Percentiles rank a stretch among this genome's conserved stretches.
phyloP scores from a whole-genome alignment of 2,797 vertebrate genomes.

The Poecilia gillii region DNA sequence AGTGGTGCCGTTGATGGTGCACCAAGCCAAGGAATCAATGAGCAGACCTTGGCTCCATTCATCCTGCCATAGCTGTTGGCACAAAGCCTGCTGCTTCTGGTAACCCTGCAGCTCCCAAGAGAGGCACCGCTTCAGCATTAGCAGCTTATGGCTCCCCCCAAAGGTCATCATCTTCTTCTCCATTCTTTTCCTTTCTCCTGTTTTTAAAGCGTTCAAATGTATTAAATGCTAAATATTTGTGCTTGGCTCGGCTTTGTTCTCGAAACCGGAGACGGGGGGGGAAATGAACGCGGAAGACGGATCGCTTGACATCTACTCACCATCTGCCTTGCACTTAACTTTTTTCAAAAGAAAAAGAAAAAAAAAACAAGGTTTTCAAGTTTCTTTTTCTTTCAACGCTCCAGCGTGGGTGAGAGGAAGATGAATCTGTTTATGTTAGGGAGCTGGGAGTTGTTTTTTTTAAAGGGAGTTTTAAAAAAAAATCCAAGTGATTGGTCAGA shows the following conservation, averaged over 20 bases:
- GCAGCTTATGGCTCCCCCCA: conserved; percentile 14
- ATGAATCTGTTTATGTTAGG: conserved; percentile 12
- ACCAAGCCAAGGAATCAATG: conserved; percentile 62
- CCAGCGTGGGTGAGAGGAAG: conserved; percentile 21
- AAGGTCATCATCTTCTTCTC: conserved; percentile 7
- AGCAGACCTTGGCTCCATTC: conserved; percentile 57
- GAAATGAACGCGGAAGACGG: conserved; percentile 25
- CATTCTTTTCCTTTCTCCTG: not conserved
- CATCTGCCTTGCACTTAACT: conserved; percentile 14
- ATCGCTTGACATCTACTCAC: conserved; percentile 26
- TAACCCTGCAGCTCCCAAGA: conserved; percentile 29
- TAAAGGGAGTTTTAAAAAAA: not conserved
- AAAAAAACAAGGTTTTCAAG: conserved; percentile 23
- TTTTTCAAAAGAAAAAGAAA: conserved; percentile 29
- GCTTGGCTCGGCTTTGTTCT: conserved; percentile 18
- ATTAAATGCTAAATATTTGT: conserved; percentile 35
- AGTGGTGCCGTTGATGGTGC: conserved; percentile 52
- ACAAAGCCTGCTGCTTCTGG: conserved; percentile 44
- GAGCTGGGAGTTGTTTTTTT: not conserved
- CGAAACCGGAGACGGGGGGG: not conserved
- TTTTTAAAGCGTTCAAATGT: conserved; percentile 14
- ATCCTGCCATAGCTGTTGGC: conserved; percentile 52
- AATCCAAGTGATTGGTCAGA: conserved; percentile 7
- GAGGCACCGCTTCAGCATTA: conserved; percentile 29
- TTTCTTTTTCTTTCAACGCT: conserved; percentile 8